These are phyloP conservation scores for Hymenopus coronatus DNA, from an alignment of 2,888 invertebrate genomes.

Conservation along the genomic window DNA sequence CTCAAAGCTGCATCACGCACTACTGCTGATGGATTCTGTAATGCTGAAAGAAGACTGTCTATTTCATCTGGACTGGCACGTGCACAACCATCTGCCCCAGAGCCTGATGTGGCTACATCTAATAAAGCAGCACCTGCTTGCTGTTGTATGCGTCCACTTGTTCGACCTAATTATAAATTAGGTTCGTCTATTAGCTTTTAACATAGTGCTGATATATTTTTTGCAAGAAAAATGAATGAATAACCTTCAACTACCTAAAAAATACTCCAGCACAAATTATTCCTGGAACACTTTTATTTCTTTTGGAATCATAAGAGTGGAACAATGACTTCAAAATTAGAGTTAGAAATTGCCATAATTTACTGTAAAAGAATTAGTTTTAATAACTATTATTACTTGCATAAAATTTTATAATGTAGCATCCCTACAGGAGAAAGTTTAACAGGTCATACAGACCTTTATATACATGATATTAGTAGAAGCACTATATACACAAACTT, in stretches of 20 bases:
- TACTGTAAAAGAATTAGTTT: no score
- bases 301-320: no score
- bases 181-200: neutral
- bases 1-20: constrained; percentile 77
- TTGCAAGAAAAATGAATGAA: neutral
- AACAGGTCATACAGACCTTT: no score
- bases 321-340: no score
- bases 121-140: constrained; percentile 76
- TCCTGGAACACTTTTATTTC: no score
- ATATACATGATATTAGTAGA: no score
- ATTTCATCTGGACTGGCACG: constrained; percentile 68
- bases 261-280: no score
- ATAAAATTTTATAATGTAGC: no score
- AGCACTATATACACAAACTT: no score
- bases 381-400: no score
- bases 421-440: no score
- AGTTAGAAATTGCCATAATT: no score
- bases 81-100: constrained; percentile 63
- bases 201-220: neutral
- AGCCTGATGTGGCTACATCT: constrained; percentile 73
- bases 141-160: constrained; percentile 69
- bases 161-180: constrained; percentile 49
- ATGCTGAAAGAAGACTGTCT: constrained; percentile 67
- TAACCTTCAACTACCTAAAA: neutral
- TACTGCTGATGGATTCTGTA: constrained; percentile 67